Base-by-base conservation (phyloP, 2,888 invertebrate genomes). In the Stenolophus ochropezus region DNA sequence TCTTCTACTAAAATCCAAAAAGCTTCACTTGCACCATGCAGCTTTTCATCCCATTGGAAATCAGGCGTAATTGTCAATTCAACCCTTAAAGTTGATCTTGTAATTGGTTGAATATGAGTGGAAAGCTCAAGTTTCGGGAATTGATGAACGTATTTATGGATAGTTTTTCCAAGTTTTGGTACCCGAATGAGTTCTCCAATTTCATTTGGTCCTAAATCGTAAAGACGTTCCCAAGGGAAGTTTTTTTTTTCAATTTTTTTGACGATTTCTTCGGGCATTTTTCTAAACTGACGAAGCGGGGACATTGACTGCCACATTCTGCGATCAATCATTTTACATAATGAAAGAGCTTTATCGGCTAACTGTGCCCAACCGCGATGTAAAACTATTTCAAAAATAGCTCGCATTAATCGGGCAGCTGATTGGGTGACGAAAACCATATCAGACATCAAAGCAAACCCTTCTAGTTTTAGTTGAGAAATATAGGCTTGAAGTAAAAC, bases 221-320 rank as follows among this genome's bases (percentile, higher is more conserved):
- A 99, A 0, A 99, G 91, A 76, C 98, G 91, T 88, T 97, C 96
- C 96, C 97, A 97, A 0, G 97, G 96, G 88, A 97, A 96, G 88
- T 96, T 96, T 86, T 99, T 99, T 92, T 99, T 99, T 88, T 99
- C 99, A 23, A 99, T 94, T 88, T 99, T 98, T 87, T 98, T 97
- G 5, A 99, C 94, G 16, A 97, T 95, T 91, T 98, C 98, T 87
- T 97, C 98, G 0, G 97, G 99, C 93, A 98, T 98, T 88, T 98
- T 99, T 84, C 96, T 93, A 88, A 99, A 99, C 88, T 99, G 99
- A 11, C 99, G 90, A 11, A 99, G 90, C 0, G 99, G 99, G 1
- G 98, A 98, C 98, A 99, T 98, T 0, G 98, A 98, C 89, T 99
- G 98, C 99, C 99, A 99, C 98, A 99, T 98, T 33, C 99, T 92